Evolutionary conservation across 2,113 vertebrate species (phyloP).

Genomic region (Pseudolaguvia tuberculata): DNA sequence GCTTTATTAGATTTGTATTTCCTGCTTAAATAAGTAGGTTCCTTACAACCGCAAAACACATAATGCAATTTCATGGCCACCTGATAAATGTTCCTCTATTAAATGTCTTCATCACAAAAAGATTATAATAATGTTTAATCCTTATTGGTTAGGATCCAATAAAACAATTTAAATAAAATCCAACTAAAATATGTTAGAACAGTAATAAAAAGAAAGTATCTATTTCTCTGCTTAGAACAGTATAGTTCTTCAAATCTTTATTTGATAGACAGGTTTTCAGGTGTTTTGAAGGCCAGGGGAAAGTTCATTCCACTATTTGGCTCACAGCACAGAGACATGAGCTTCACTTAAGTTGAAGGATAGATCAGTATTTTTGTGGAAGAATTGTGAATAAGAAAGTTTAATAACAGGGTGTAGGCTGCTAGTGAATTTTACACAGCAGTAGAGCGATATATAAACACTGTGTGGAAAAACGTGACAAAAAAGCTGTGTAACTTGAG

Average conservation of each 20-base stretch:
- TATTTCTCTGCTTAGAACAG: not conserved
- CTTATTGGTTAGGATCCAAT: no score
- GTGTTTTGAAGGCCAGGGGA: not conserved
- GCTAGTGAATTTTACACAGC: not conserved
- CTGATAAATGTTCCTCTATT: no score
- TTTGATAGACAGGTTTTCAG: constrained; percentile 5
- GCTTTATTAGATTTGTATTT: not conserved
- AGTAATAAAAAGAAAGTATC: no score
- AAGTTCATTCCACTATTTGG: not conserved
- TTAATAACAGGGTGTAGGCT: not conserved
- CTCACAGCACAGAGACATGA: not conserved
- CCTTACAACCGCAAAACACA: no score
- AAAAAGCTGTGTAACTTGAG: not conserved
- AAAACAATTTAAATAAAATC: no score
- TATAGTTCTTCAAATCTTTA: no score
- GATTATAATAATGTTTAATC: no score
- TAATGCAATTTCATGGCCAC: no score
- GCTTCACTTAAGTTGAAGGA: not conserved
- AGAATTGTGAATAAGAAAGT: not conserved
- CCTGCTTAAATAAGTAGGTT: no score
- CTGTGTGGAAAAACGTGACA: not conserved
- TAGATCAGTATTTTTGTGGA: not conserved
- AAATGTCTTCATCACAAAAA: no score
- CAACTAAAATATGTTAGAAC: no score
- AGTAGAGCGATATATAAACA: not conserved